Evolutionary conservation across 2,113 vertebrate genomes (phyloP).

Genomic region (Numenius arquata): DNA sequence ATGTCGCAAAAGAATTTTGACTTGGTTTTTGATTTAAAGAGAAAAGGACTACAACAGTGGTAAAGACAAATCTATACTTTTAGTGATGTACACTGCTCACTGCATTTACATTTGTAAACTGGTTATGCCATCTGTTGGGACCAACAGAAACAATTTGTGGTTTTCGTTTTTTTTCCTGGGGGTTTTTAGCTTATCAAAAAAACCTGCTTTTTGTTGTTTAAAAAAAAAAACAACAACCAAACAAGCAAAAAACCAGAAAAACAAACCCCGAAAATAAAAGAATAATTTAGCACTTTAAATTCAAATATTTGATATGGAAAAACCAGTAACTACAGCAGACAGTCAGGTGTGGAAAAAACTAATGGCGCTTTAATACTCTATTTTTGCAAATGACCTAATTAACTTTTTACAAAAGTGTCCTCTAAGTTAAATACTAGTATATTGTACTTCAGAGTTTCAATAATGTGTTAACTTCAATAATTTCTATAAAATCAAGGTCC

Average conservation of each 20-base stretch:
- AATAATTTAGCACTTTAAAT: background rate
- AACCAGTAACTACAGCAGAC: background rate
- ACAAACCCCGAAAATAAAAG: background rate
- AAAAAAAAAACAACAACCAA: background rate
- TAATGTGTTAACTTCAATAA: background rate
- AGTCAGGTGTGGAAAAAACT: background rate
- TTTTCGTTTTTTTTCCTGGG: background rate
- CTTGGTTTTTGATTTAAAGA: background rate
- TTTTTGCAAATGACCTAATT: slow-evolving; percentile 45
- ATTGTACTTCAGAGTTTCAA: slow-evolving; percentile 7
- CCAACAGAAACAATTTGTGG: background rate
- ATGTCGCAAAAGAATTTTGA: background rate
- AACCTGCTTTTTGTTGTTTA: background rate
- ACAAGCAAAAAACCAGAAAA: no score
- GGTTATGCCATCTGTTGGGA: background rate
- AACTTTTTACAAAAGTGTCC: slow-evolving; percentile 37
- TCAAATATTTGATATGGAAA: background rate
- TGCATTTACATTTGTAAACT: background rate
- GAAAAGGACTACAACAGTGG: background rate
- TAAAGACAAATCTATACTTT: background rate
- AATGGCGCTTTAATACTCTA: slow-evolving; percentile 35
- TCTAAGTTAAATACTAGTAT: slow-evolving; percentile 13
- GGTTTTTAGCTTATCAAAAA: background rate
- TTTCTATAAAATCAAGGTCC: background rate
- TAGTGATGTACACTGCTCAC: background rate